Evolutionary conservation across 2,888 invertebrate species (phyloP), one percentile per base, ranked within the genome.

Genomic region (Hypena proboscidalis): DNA sequence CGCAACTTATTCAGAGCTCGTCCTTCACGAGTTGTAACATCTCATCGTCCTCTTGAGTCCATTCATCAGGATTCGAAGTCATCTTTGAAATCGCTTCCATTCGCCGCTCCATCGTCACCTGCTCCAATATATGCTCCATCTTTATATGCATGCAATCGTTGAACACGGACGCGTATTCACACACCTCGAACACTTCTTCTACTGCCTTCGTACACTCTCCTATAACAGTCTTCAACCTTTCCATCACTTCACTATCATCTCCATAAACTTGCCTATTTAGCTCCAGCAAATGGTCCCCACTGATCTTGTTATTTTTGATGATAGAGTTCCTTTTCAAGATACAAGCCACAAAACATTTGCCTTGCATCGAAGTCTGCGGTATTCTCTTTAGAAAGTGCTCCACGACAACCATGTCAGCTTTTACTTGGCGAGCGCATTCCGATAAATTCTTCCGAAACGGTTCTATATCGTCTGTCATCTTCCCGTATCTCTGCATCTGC

Each of bases 61-160:
- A 85, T n/a, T 74, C 67, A n/a, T 89, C 87, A 0, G 80, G 74
- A 15, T 85, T 56, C 0, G 71, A 57, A 0, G 80, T 74, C 76
- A 90, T 83, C 50, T 90, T 81, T 0, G 86, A 87, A 14, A 90
- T 49, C 0, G 88, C 86, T 37, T 87, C 82, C 89, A 90, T 84
- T 0, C 90, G 63, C 2, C 88, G 68, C 29, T 90, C 87, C 85
- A 90, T 83, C 3, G 76, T 85, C 31, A 85, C 72, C 48, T 83
- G 85, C 32, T 90, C 89, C 27, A 90, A 41, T 2, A 90, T 76
- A 65, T 90, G 90, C 26, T 90, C 90, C 89, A 89, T 88, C 40
- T 82, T 86, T 63, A 88, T 84, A 64, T 90, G 89, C 90, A 90
- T 90, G 26, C 90, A 90, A 39, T 90, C 90, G 33, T 90, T 90